A percentile compares a stretch with the other conserved stretches of the same genome.
Conservation (phyloP, 2,113 vertebrate genomes). For the Myanophis thanlyinensis region DNA sequence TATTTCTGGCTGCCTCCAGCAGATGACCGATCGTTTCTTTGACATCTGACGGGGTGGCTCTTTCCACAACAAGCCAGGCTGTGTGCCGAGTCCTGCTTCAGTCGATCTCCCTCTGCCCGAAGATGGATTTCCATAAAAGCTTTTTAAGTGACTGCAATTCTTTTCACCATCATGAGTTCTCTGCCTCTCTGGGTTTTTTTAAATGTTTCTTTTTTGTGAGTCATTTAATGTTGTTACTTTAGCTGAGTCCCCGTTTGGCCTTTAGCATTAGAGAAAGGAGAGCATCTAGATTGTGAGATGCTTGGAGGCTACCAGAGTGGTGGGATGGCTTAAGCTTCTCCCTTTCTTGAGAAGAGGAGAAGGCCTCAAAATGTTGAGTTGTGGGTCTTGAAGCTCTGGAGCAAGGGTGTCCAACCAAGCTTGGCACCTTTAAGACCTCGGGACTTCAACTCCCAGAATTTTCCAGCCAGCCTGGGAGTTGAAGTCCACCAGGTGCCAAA, state of each 20-base stretch:
- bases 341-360: not conserved
- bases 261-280: not conserved
- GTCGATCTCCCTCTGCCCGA: conserved; percentile 50
- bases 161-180: conserved; percentile 65
- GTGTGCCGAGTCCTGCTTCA: conserved; percentile 54
- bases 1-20: conserved; percentile 8
- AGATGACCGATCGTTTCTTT: conserved; percentile 22
- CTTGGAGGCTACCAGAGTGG: not conserved
- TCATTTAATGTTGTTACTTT: conserved; percentile 71
- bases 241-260: conserved; percentile 68
- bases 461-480: too few species aligned
- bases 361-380: too few species aligned
- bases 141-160: conserved; percentile 68
- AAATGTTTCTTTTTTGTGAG: too few species aligned
- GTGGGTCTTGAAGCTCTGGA: not conserved
- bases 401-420: not conserved
- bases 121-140: conserved; percentile 68
- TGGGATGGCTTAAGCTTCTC: not conserved
- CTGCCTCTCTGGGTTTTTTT: conserved; percentile 65
- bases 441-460: too few species aligned
- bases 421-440: too few species aligned
- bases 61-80: conserved; percentile 43
- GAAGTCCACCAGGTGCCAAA: too few species aligned
- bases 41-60: conserved; percentile 54
- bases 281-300: not conserved